These are phyloP conservation scores for Antheraea assamensis DNA, from an alignment of 2,888 invertebrate species.

Conservation along the genomic window DNA sequence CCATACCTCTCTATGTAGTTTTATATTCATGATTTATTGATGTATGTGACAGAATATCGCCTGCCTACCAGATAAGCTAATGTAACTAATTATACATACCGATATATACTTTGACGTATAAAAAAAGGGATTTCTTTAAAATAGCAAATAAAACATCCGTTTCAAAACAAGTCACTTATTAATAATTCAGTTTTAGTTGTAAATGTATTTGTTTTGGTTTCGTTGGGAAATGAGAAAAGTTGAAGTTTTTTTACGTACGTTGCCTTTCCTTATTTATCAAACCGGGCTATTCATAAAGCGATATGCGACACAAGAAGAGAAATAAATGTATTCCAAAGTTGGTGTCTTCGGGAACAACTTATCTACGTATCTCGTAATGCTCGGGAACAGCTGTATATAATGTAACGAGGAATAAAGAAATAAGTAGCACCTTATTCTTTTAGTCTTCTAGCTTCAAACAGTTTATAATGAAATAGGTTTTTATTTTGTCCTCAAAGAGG, in stretches of 20 bases:
- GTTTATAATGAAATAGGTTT: not conserved
- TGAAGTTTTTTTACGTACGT: not conserved
- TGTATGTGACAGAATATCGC: no score
- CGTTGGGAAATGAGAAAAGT: not conserved
- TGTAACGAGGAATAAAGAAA: not conserved
- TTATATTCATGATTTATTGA: no score
- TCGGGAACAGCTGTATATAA: not conserved
- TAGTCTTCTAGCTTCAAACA: not conserved
- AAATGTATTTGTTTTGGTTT: not conserved
- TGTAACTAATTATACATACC: no score
- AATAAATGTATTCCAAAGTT: not conserved
- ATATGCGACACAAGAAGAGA: not conserved
- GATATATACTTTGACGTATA: no score
- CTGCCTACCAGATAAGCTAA: no score
- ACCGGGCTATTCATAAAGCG: not conserved
- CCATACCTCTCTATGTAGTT: no score
- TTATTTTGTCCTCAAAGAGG: not conserved
- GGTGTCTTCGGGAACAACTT: not conserved
- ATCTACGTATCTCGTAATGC: not conserved
- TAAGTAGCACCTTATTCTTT: not conserved
- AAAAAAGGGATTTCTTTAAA: not conserved
- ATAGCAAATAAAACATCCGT: not conserved
- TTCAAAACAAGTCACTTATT: not conserved
- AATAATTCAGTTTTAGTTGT: not conserved
- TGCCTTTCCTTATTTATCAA: slow-evolving; percentile 1